Percentiles rank a stretch among this genome's conserved stretches.
Conservation (phyloP, 2,113 vertebrate genomes). For the Erpornis zantholeuca region DNA sequence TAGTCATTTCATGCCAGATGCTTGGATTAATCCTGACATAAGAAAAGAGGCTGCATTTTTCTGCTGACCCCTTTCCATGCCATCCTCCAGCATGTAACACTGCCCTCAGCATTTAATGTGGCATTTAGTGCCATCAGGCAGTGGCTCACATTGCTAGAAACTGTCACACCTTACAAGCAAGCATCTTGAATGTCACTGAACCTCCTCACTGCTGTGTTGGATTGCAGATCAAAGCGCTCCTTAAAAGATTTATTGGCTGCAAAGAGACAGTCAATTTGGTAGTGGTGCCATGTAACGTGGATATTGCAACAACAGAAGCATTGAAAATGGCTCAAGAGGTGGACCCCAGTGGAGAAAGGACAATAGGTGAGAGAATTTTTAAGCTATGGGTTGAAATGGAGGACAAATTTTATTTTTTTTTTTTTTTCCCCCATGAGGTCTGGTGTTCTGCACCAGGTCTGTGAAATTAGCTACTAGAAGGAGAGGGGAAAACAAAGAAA, state of each 20-base stretch:
- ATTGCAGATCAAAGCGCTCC: slow-evolving; percentile 83
- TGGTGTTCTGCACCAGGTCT: not conserved
- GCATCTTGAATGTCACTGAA: not conserved
- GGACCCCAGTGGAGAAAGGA: slow-evolving; percentile 86
- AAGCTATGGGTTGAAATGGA: not conserved
- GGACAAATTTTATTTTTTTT: not conserved
- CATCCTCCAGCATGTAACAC: not conserved
- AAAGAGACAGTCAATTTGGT: slow-evolving; percentile 88
- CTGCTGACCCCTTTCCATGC: not conserved
- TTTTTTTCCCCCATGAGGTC: not conserved
- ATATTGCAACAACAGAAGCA: slow-evolving; percentile 91
- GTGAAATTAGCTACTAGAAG: not conserved
- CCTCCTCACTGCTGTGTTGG: not conserved
- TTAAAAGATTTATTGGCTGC: slow-evolving; percentile 77
- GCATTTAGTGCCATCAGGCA: not conserved
- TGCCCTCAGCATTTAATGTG: not conserved
- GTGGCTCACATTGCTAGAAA: not conserved
- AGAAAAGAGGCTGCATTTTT: not conserved
- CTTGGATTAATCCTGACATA: not conserved
- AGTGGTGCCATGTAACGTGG: slow-evolving; percentile 87
- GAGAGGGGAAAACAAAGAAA: fast-evolving
- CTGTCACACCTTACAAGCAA: not conserved
- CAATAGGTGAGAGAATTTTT: slow-evolving; percentile 75
- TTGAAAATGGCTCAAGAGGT: slow-evolving; percentile 88
- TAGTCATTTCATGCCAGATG: not conserved